These are phyloP conservation scores for Panthera tigris DNA, from an alignment of 2,113 vertebrate genomes.

Conservation along the genomic window DNA sequence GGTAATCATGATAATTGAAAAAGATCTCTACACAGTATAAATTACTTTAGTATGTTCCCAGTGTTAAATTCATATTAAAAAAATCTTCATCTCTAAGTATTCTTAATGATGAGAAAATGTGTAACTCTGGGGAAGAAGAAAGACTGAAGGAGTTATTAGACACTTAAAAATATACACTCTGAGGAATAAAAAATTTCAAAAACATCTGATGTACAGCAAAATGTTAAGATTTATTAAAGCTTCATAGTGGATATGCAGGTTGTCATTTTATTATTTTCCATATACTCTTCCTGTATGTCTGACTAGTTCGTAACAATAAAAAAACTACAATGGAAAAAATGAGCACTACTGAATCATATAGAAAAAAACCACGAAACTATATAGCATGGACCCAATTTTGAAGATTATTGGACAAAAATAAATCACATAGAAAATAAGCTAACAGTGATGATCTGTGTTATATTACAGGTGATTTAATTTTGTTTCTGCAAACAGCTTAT, in stretches of 20 bases:
- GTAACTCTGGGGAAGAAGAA: not conserved
- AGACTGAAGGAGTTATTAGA: not conserved
- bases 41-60: not conserved
- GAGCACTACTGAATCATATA: not conserved
- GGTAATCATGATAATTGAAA: not conserved
- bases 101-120: not conserved
- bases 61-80: not conserved
- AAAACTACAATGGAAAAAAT: not conserved
- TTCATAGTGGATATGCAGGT: not conserved
- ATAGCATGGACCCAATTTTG: not conserved
- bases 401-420: not conserved
- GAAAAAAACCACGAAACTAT: not conserved
- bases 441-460: not conserved
- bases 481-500: not conserved
- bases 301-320: not conserved
- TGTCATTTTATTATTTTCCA: conserved; percentile 3
- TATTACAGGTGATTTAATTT: not conserved
- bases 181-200: conserved; percentile 25
- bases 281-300: not conserved
- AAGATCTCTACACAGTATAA: not conserved
- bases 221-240: not conserved
- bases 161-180: not conserved
- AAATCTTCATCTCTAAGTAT: not conserved
- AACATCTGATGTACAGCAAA: not conserved
- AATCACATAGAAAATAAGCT: conserved; percentile 6